A percentile compares a stretch with the other conserved stretches of the same genome.
Conservation (phyloP, 2,888 invertebrate species). For the Hybos culiciformis region DNA sequence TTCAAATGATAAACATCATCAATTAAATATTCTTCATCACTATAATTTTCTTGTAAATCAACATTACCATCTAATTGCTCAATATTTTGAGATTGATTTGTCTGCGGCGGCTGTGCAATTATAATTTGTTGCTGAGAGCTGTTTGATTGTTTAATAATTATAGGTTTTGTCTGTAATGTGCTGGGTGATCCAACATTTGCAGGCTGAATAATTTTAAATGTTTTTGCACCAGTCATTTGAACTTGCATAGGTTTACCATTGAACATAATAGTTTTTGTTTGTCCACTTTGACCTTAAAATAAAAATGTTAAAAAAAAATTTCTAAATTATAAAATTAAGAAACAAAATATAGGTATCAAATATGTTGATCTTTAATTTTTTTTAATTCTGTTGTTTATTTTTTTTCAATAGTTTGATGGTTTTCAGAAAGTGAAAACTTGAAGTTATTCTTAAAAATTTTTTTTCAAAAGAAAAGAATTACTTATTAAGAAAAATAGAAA, state of each 20-base stretch:
- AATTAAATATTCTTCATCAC: background rate
- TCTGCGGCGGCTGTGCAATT: background rate
- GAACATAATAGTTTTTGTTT: background rate
- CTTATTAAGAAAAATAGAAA: too few relatives aligned
- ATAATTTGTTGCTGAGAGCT: background rate
- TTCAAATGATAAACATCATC: background rate
- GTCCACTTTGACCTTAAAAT: too few relatives aligned
- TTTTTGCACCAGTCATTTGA: slow-evolving; percentile 1
- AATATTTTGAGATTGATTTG: background rate
- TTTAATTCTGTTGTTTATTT: too few relatives aligned
- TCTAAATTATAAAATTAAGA: too few relatives aligned
- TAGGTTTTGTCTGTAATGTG: background rate
- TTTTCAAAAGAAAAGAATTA: too few relatives aligned
- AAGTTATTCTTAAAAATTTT: too few relatives aligned
- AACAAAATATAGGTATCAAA: too few relatives aligned
- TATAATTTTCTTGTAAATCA: background rate
- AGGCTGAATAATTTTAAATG: background rate
- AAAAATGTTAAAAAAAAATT: too few relatives aligned
- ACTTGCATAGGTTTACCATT: background rate
- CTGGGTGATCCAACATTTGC: too few relatives aligned
- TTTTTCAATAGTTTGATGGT: too few relatives aligned
- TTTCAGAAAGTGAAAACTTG: too few relatives aligned
- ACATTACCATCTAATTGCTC: background rate
- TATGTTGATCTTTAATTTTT: too few relatives aligned
- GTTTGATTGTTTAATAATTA: background rate